Evolutionary conservation across 2,797 vertebrate species (phyloP), one percentile per base, ranked within the genome.

Genomic region (Trachurus trachurus): DNA sequence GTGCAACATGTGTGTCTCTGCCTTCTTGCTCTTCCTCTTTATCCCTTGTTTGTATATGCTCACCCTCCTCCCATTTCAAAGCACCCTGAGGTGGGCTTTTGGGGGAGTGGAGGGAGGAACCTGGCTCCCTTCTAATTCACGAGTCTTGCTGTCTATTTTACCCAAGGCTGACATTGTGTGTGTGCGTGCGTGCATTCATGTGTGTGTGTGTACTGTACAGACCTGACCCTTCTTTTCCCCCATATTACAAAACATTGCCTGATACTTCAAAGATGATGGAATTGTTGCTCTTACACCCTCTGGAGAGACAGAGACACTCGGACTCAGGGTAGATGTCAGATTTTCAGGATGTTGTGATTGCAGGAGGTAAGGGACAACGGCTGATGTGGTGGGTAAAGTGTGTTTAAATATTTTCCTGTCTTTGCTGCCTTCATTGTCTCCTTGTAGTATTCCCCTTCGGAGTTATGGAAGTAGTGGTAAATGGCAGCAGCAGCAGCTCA

Each of bases 1-100:
- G 89, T 74, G 73, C 60, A 50, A 73, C 85, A 79, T 86, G 19
- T 40, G 50, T 57, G 52, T 57, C 71, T 39, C 59, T 52, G 22
- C 15, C 37, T 60, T 26, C 69, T 22, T 31, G 60, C 40, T 84
- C 77, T 74, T 84, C 73, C 81, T 88, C 87, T 81, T 80, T 76
- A 87, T 81, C 67, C 74, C 69, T 77, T 92, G 90, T 93, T 93
- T 93, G 89, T 93, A 88, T 88, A 72, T 26, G 52, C 73, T 90
- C 78, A 61, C 74, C 76, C 81, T 81, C 78, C 88, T 93, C 89
- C 84, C 85, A 89, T 92, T 93, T 92, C 92, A 92, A 92, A 93
- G 93, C 85, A 80, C 82, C 77, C 85, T 58, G 87, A 86, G 81
- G 84, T 80, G 88, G 66, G 59, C 63, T 63, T 66, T 62, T 73